Evolutionary conservation across 23 tunicate genomes (phyloP).

Genomic region (Oikopleura vanhoeffeni): DNA sequence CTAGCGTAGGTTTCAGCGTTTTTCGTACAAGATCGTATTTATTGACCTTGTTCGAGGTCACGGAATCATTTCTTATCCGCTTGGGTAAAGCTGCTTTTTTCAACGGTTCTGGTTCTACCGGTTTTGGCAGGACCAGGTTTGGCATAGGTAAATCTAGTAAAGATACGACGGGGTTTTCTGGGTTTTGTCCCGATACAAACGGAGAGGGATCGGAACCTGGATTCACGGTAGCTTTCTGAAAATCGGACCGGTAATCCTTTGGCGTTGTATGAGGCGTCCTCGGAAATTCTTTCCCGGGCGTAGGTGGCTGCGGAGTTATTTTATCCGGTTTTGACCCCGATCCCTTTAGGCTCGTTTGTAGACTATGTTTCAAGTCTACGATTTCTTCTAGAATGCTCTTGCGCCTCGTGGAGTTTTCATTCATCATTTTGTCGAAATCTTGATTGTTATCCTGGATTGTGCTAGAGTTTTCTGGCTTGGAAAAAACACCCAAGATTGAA

Average conservation of each 20-base stretch:
- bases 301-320: not conserved
- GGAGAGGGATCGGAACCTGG: too few relatives aligned
- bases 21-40: not conserved
- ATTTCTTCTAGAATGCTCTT: not conserved
- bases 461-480: too few relatives aligned
- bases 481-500: not conserved
- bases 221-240: constrained; percentile 8
- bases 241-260: not conserved
- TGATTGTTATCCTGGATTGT: not conserved
- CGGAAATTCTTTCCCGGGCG: constrained; percentile 12
- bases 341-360: not conserved
- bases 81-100: not conserved
- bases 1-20: not conserved
- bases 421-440: not conserved
- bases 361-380: not conserved
- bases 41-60: not conserved
- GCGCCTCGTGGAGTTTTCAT: not conserved
- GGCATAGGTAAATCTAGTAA: not conserved
- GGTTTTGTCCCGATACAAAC: too few relatives aligned
- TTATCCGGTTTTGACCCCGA: not conserved
- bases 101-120: not conserved
- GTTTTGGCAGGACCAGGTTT: not conserved
- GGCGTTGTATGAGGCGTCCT: not conserved
- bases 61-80: not conserved
- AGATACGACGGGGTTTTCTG: not conserved